phyloP scores from a whole-genome alignment of 2,113 vertebrate species.

The Trematocara variabile region DNA sequence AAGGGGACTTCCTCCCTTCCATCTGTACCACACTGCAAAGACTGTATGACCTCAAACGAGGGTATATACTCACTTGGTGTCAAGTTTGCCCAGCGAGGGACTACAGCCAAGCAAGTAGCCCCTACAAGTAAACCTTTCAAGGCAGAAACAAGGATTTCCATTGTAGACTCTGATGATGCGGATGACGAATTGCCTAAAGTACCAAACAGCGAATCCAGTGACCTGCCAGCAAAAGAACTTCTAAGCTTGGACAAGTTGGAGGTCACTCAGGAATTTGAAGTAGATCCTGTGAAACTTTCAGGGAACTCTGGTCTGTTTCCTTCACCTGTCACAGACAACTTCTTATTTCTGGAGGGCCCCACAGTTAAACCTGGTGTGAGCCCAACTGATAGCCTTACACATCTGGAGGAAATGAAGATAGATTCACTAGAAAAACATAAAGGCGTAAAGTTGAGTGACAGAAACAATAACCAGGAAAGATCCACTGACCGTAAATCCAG shows the following conservation, averaged over 20 bases:
- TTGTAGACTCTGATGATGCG: slow-evolving; percentile 74
- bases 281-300: slow-evolving; percentile 71
- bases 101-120: slow-evolving; percentile 51
- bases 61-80: slow-evolving; percentile 88
- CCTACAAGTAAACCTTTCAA: slow-evolving; percentile 53
- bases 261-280: slow-evolving; percentile 68
- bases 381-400: slow-evolving; percentile 48
- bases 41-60: slow-evolving; percentile 92
- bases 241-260: slow-evolving; percentile 75
- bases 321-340: slow-evolving; percentile 67
- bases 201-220: slow-evolving; percentile 62
- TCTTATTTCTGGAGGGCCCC: slow-evolving; percentile 53
- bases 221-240: slow-evolving; percentile 63
- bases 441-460: slow-evolving; percentile 46
- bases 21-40: slow-evolving; percentile 84
- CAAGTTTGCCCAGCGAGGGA: slow-evolving; percentile 65
- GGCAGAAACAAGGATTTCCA: slow-evolving; percentile 8
- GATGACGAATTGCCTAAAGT: slow-evolving; percentile 68
- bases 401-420: slow-evolving; percentile 15
- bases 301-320: slow-evolving; percentile 68
- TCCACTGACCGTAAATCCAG: slow-evolving; percentile 75
- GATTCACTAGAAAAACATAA: slow-evolving; percentile 37
- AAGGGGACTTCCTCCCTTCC: slow-evolving; percentile 76
- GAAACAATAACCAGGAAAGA: slow-evolving; percentile 68
- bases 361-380: slow-evolving; percentile 68